Base-by-base conservation (phyloP, 1,140 invertebrate genomes). In the Drosophila nigromelanica region DNA sequence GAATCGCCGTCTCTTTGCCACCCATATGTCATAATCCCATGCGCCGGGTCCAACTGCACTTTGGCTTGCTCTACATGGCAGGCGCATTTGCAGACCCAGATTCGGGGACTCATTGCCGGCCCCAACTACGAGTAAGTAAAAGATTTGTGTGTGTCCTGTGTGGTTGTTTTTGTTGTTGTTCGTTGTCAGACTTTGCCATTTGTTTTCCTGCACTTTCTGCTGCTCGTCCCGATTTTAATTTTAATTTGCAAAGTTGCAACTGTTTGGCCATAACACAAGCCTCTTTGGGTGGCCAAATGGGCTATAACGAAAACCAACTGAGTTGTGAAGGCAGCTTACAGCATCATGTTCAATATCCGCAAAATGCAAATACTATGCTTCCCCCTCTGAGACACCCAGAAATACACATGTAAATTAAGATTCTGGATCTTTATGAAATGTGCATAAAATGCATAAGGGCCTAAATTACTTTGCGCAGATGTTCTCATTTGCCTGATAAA, bases 11-110 rank as follows among this genome's bases (percentile, higher is more conserved):
- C 78, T 48, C 78, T 76, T 60, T 71, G 72, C 30, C 18, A 39
- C 71, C 71, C 71, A 61, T 63, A 80, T 60, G 64, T 76, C 64
- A 71, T 76, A 66, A 80, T 80, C 66, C 70, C 64, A 56, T 77
- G 54, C 74, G 48, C 56, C 39, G 43, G 55, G 45, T 40, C 14
- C 14, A 45, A 27, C 27, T 33, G 40, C 52, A 55, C 52, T 55
- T 40, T 42, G 33, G 15, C 39, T 6, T 11, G 35, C 5, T 39
- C 14, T 8, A 14, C 21, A 24, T 24, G 21, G 40, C 30, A n/a
- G 40, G 5, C 55, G 42, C 27, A 45, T 58, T 58, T 58, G 4
- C 15, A 12, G 5, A 18, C 10, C 55, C 27, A 1, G n/a, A 14
- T 50, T n/a, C 27, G 12, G 14, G n/a, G 14, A 50, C 27, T 8